Evolutionary conservation across 1,140 invertebrate genomes (phyloP).

Genomic region (Mya arenaria): DNA sequence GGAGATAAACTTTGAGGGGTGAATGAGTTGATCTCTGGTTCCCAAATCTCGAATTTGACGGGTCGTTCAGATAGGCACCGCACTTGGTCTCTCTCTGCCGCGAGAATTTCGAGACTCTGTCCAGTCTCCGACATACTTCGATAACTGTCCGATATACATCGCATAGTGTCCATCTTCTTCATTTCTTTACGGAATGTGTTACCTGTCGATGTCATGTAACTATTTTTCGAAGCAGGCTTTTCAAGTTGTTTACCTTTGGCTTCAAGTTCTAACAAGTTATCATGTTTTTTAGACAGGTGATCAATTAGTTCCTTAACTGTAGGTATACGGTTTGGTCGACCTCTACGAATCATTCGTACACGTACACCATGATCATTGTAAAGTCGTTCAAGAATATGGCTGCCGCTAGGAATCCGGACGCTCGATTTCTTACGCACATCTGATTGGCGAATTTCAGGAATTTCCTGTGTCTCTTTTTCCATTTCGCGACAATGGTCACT

Average conservation of each 20-base stretch:
- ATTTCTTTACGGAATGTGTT: not conserved
- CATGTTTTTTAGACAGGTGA: conserved; percentile 61
- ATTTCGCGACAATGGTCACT: not conserved
- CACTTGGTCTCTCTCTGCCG: not conserved
- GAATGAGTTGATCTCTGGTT: not conserved
- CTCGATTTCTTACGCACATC: not conserved
- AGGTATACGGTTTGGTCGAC: conserved; percentile 55
- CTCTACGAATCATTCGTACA: conserved; percentile 56
- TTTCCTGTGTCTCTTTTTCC: not conserved
- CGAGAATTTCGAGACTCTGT: not conserved
- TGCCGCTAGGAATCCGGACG: conserved; percentile 56
- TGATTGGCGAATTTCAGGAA: not conserved
- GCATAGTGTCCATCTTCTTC: not conserved
- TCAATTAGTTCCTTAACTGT: conserved; percentile 65
- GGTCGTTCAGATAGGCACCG: conserved; percentile 27
- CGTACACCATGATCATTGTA: conserved; percentile 64
- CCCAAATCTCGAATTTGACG: conserved; percentile 27
- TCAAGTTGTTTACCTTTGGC: conserved; percentile 34
- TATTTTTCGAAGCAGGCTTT: not conserved
- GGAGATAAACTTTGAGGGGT: too few species aligned
- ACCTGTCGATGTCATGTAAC: not conserved
- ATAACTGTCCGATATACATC: not conserved
- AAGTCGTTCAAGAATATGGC: conserved; percentile 55
- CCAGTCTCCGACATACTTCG: not conserved
- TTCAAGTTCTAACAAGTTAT: conserved; percentile 52